Evolutionary conservation across 1,140 invertebrate genomes (phyloP), one percentile per base, ranked within the genome.

Genomic region (Polypedilum vanderplanki): DNA sequence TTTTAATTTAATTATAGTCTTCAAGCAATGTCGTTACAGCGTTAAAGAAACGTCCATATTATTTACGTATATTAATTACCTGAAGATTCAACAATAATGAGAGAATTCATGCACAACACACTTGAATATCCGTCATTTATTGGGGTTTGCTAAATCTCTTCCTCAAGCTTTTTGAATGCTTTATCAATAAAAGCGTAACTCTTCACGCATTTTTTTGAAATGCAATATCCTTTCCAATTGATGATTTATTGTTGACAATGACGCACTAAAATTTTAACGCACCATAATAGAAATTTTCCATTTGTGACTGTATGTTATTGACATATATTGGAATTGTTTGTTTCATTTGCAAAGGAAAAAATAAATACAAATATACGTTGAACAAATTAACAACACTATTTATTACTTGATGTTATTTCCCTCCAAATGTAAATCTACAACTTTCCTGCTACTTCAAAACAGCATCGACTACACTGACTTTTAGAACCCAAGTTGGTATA

Each of bases 261-360:
- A 70, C 20, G 17, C 65, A 5, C 5, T 10, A 5, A 20, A 70
- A 22, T 20, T 70, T 70, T 18, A 70, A 20, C 20, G 65, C 65
- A 18, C 65, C 65, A 70, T 70, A 70, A 70, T 70, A 70, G 20
- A 70, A 70, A 18, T 70, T 70, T 12, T 70, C 65, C 17, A 70
- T 9, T 10, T 20, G 3, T 5, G 4, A 57, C 1, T 57, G 17
- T 70, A 5, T 5, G 17, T 7, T 20, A 7, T 22, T 12, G 46
- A 57, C n/a, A n/a, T 57, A 57, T 57, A 5, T 33, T n/a, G n/a
- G 5, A 33, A 33, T 33, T 33, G 24, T 33, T 33, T 33, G 1
- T 33, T 33, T 33, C 24, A 33, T 3, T 33, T 57, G 46, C 12
- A 57, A 15, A 57, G 46, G 8, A 8, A 46, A 57, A n/a, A 57